Percentiles rank a stretch among this genome's conserved stretches.
These are phyloP conservation scores for Petroica traversi DNA, from an alignment of 2,113 vertebrate genomes.

Conservation along the genomic window DNA sequence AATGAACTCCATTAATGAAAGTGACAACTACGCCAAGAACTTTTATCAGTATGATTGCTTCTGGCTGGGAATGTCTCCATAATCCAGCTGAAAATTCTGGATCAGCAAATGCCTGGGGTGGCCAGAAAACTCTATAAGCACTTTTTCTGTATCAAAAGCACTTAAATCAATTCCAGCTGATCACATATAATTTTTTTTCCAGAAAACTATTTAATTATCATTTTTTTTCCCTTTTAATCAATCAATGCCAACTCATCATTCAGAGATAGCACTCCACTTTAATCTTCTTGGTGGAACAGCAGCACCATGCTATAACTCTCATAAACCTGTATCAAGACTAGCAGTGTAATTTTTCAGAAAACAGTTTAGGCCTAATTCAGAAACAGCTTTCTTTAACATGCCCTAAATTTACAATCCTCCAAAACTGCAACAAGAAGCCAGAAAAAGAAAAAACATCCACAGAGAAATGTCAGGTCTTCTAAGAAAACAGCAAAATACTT, in stretches of 20 bases:
- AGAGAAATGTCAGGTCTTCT: neutral
- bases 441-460: neutral
- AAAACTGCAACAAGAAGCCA: neutral
- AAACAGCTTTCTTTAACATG: neutral
- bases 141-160: neutral
- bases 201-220: neutral
- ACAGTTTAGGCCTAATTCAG: neutral
- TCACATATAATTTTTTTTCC: neutral
- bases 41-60: neutral
- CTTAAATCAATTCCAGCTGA: neutral
- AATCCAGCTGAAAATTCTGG: neutral
- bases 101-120: neutral
- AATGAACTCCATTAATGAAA: neutral
- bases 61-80: neutral
- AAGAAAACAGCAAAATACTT: neutral
- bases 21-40: neutral
- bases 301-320: neutral
- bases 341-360: neutral
- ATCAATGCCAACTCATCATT: neutral
- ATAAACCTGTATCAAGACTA: neutral
- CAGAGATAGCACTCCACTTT: neutral
- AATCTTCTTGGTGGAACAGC: neutral
- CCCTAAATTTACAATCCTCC: neutral
- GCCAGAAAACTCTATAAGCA: neutral
- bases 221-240: neutral